A percentile compares a stretch with the other conserved stretches of the same genome.
phyloP scores from a whole-genome alignment of 2,888 invertebrate species.

The Hydrotaea cyrtoneurina region DNA sequence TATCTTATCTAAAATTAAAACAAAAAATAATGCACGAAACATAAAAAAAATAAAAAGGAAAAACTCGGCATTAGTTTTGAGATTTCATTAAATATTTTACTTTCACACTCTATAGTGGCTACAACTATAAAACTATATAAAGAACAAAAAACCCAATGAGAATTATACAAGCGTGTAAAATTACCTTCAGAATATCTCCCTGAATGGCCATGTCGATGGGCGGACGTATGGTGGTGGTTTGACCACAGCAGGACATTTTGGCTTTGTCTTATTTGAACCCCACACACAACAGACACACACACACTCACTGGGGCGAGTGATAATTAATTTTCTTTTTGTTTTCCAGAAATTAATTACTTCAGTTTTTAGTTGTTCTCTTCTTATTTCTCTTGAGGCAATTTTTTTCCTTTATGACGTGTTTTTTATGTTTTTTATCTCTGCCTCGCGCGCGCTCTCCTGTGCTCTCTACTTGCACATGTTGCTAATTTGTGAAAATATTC shows the following conservation, averaged over 20 bases:
- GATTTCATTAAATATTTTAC: neutral
- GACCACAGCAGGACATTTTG: constrained; percentile 86
- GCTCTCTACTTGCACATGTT: constrained; percentile 42
- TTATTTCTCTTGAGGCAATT: constrained; percentile 6
- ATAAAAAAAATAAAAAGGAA: constrained; percentile 8
- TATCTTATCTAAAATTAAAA: constrained; percentile 74
- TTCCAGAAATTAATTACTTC: constrained; percentile 54
- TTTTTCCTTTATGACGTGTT: constrained; percentile 6
- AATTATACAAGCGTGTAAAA: constrained; percentile 23
- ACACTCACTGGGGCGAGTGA: constrained; percentile 47
- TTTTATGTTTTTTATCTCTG: constrained; percentile 13
- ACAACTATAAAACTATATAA: neutral
- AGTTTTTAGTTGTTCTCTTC: constrained; percentile 23
- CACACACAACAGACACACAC: neutral
- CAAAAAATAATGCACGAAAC: constrained; percentile 21
- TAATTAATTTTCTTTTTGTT: constrained; percentile 46
- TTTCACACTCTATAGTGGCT: neutral
- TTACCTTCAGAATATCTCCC: constrained; percentile 90
- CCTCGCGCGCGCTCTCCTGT: neutral
- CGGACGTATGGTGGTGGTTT: constrained; percentile 87
- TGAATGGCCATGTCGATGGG: constrained; percentile 89
- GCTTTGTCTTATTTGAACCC: constrained; percentile 34
- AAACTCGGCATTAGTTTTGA: constrained; percentile 69
- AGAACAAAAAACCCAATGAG: neutral
- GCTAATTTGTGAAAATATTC: constrained; percentile 25